Evolutionary conservation across 2,888 invertebrate genomes (phyloP), one percentile per base, ranked within the genome.

Genomic region (Dicroscelio sp.): DNA sequence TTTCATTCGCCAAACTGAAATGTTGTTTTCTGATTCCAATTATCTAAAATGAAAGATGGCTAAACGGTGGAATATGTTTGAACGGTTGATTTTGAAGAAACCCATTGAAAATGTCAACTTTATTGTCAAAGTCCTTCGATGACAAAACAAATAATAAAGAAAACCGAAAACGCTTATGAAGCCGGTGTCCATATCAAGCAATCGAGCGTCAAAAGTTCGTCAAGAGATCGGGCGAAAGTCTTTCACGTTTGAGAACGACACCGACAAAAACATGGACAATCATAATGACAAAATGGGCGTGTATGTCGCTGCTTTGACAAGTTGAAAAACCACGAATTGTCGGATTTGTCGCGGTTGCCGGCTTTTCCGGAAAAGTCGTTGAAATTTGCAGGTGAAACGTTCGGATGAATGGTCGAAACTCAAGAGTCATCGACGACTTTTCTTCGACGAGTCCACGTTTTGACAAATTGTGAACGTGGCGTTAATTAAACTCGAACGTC

Each of bases 161-260:
- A n/a, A n/a, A n/a, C n/a, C n/a, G n/a, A n/a, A n/a, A n/a, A n/a
- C n/a, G n/a, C n/a, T n/a, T n/a, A n/a, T n/a, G n/a, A n/a, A n/a
- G n/a, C n/a, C n/a, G n/a, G n/a, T 58, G 60, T 79, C 79, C 79
- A 65, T 79, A 79, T 79, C 79, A 79, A 79, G 79, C 25, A 79
- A 79, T 80, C 35, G 52, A 67, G 31, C 33, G 35, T 52, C 67
- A 33, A 67, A 27, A 35, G 69, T 27, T 27, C 12, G 65, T 79
- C 33, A 79, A 65, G 55, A 33, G 27, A n/a, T n/a, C 8, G 33
- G 71, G 55, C 48, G 73, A 83, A 73, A 83, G 83, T 73, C 58
- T 83, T 83, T 83, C 60, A 55, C 67, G 55, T 69, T 43, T 52
- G 38, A n/a, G n/a, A n/a, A 83, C 10, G 38, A 73, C n/a, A 52